These are phyloP conservation scores for Marmota monax DNA, from an alignment of 2,113 vertebrate genomes.

Conservation along the genomic window DNA sequence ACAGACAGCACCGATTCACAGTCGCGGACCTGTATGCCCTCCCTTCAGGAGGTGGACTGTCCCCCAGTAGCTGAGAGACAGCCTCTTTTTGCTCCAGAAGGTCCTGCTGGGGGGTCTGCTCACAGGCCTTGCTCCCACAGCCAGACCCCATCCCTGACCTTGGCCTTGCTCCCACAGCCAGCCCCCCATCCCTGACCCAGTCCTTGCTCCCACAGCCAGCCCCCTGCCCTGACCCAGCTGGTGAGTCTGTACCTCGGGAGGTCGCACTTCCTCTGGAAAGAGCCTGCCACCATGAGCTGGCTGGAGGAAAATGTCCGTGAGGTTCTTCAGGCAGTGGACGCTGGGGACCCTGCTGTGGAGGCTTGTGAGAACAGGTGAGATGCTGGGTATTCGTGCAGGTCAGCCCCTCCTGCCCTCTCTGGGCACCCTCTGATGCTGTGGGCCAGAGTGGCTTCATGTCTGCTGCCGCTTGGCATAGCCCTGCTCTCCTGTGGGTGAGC, in stretches of 20 bases:
- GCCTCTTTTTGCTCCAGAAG: neutral
- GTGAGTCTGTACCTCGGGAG: slow-evolving; percentile 94
- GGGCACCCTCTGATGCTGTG: too few relatives aligned
- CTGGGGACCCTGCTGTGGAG: slow-evolving; percentile 89
- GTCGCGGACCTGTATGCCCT: neutral
- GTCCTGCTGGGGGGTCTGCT: neutral
- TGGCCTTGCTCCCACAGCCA: too few relatives aligned
- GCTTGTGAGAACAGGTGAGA: slow-evolving; percentile 94
- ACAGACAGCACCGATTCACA: accelerated
- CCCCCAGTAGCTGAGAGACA: neutral
- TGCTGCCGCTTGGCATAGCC: too few relatives aligned
- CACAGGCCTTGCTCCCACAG: neutral
- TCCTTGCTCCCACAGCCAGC: slow-evolving; percentile 87
- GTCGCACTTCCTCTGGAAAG: slow-evolving; percentile 94
- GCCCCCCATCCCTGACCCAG: too few relatives aligned
- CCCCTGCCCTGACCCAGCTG: slow-evolving; percentile 93
- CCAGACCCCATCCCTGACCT: too few relatives aligned
- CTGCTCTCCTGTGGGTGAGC: too few relatives aligned
- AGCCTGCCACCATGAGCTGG: slow-evolving; percentile 93
- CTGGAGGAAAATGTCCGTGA: slow-evolving; percentile 92
- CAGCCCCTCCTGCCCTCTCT: too few relatives aligned
- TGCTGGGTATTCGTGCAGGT: accelerated
- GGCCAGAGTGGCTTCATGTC: too few relatives aligned
- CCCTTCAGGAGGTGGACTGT: neutral
- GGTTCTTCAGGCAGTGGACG: slow-evolving; percentile 91